phyloP scores from a whole-genome alignment of 53 echinoderm and acorn worm genomes.

The Mesocentrotus franciscanus region DNA sequence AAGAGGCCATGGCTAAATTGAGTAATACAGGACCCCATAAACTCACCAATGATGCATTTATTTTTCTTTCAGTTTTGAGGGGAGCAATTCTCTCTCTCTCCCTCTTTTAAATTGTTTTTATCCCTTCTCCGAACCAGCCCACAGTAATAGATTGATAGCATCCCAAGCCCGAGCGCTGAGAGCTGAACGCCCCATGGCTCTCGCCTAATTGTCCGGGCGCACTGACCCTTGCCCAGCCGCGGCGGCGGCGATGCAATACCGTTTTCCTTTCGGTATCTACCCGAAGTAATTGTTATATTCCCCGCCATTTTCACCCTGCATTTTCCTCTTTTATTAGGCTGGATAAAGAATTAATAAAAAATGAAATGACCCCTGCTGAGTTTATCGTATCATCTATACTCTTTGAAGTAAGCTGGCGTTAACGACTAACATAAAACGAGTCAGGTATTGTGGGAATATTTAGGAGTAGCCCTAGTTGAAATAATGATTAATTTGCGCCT shows the following conservation, averaged over 20 bases:
- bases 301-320: conserved; percentile 41
- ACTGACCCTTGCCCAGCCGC: conserved; percentile 62
- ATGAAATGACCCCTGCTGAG: conserved; percentile 59
- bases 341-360: conserved; percentile 24
- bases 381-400: conserved; percentile 48
- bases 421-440: conserved; percentile 18
- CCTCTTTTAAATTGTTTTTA: neutral
- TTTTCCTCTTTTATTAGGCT: conserved; percentile 25
- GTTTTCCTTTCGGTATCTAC: conserved; percentile 36
- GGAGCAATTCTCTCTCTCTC: neutral
- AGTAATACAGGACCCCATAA: conserved; percentile 43
- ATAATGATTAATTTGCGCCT: conserved; percentile 12
- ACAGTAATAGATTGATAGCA: conserved; percentile 60
- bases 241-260: conserved; percentile 36
- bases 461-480: neutral
- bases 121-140: conserved; percentile 19
- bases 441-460: neutral
- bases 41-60: conserved; percentile 38
- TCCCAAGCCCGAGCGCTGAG: conserved; percentile 31
- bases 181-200: conserved; percentile 60
- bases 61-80: conserved; percentile 8
- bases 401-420: conserved; percentile 13
- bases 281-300: conserved; percentile 52
- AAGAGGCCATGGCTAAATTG: conserved; percentile 38
- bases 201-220: conserved; percentile 63